A percentile compares a stretch with the other conserved stretches of the same genome.
Conservation (phyloP, 92 coral and sea anemone species). For the Galaxea fascicularis region DNA sequence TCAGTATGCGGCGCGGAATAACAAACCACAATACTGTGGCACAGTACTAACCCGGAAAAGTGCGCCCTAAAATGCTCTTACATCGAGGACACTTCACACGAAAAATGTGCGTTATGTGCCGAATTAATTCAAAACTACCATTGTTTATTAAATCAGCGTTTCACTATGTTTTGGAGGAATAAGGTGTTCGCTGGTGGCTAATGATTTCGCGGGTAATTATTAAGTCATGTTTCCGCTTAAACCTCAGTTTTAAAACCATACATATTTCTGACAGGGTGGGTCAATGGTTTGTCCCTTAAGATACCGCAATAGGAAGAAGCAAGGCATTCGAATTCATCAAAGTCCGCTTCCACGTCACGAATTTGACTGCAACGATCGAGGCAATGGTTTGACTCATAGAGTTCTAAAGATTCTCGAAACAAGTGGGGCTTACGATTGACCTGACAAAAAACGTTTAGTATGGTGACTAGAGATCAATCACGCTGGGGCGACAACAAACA, state of each 20-base stretch:
- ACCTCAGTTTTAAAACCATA: neutral
- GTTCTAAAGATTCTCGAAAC: neutral
- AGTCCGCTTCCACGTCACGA: slow-evolving; percentile 15
- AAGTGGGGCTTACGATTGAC: neutral
- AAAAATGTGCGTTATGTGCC: neutral
- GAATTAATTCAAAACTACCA: neutral
- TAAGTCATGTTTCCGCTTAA: neutral
- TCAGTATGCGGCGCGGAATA: neutral
- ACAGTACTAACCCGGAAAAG: neutral
- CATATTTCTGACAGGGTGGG: neutral
- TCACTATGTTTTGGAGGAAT: neutral
- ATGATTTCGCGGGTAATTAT: slow-evolving; percentile 16
- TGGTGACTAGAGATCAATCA: neutral
- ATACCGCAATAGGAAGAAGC: neutral
- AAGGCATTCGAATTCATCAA: neutral
- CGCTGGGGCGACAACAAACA: slow-evolving; percentile 21
- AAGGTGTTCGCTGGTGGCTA: slow-evolving; percentile 11
- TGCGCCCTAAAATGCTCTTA: neutral
- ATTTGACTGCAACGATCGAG: neutral
- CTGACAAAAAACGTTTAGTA: neutral
- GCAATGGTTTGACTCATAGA: neutral
- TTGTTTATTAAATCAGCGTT: neutral
- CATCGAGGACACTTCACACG: neutral
- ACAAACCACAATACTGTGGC: neutral
- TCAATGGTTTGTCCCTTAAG: neutral